Evolutionary conservation across 2,797 vertebrate species (phyloP), one percentile per base, ranked within the genome.

Genomic region (Enteromius argenteus): DNA sequence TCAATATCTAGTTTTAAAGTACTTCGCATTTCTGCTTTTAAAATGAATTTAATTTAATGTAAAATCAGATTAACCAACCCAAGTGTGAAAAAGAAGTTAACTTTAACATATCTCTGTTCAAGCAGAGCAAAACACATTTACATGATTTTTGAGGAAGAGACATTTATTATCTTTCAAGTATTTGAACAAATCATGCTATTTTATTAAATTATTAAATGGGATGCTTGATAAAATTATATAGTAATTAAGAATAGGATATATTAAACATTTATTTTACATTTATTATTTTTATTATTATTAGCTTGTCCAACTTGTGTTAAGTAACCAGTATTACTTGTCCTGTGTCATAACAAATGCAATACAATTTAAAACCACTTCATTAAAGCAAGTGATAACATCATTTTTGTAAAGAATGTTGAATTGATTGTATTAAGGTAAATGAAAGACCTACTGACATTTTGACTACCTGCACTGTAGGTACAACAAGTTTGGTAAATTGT

Each of bases 401-500:
- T 68, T n/a, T n/a, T 53, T 5, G 11, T 4, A 10, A 77, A 60
- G n/a, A 23, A 6, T 6, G 51, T 39, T 53, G 11, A 35, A 15
- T 23, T n/a, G 6, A 39, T 53, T 71, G 46, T 30, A 15, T 71
- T 69, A 67, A 83, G 81, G 62, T 23, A 2, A 73, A 10, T 62
- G 56, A 60, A 80, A 83, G 42, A 15, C 71, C 64, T 75, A 11
- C 53, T 64, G 56, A 23, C 30, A n/a, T 37, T 23, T 79, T 17
- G 23, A 80, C 9, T 27, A 37, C 86, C 73, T 86, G 74, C 72
- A 46, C 32, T 77, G 13, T 68, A 78, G 66, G 64, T 85, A 67
- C 35, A 88, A 71, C 84, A 87, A 76, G 82, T 74, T 6, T 15
- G 15, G 78, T 81, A 23, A 49, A 69, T 58, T 75, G 68, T 81